These are phyloP conservation scores for Nautilus pompilius DNA, from an alignment of 1,140 invertebrate species.

Conservation along the genomic window DNA sequence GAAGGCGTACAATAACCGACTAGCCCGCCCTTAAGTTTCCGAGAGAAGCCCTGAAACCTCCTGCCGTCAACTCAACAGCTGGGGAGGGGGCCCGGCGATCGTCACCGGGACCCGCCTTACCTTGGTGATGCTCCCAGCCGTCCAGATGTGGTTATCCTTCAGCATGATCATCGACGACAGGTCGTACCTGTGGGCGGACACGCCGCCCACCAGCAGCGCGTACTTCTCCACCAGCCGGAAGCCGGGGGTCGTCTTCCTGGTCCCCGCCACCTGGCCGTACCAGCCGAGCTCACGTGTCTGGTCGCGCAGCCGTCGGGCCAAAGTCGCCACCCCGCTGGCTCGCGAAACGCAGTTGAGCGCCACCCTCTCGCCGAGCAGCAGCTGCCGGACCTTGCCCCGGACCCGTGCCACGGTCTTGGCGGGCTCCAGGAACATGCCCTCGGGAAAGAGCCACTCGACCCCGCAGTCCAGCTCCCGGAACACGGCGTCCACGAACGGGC, in stretches of 20 bases:
- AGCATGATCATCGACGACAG: slow-evolving; percentile 59
- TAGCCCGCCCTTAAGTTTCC: too few species aligned
- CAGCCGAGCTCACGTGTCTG: slow-evolving; percentile 32
- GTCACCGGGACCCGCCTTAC: slow-evolving; percentile 39
- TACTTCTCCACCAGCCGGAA: slow-evolving; percentile 60
- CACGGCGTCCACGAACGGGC: slow-evolving; percentile 56
- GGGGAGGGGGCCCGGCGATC: too few species aligned
- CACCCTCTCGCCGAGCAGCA: slow-evolving; percentile 56
- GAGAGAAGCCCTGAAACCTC: too few species aligned
- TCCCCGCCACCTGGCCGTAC: slow-evolving; percentile 55
- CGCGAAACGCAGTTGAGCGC: slow-evolving; percentile 54
- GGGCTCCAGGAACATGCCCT: slow-evolving; percentile 41
- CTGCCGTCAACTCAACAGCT: too few species aligned
- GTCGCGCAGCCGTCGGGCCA: slow-evolving; percentile 33
- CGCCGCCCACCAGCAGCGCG: slow-evolving; percentile 55
- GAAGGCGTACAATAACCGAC: too few species aligned
- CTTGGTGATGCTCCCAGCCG: slow-evolving; percentile 52
- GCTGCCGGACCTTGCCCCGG: slow-evolving; percentile 46
- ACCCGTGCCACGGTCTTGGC: slow-evolving; percentile 46
- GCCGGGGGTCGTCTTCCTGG: slow-evolving; percentile 59
- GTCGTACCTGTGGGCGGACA: slow-evolving; percentile 56
- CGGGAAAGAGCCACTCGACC: slow-evolving; percentile 46
- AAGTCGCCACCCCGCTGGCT: slow-evolving; percentile 56
- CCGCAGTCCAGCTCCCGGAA: slow-evolving; percentile 53
- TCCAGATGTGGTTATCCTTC: slow-evolving; percentile 59